Evolutionary conservation across 2,113 vertebrate genomes (phyloP).

Genomic region (Myanophis thanlyinensis): DNA sequence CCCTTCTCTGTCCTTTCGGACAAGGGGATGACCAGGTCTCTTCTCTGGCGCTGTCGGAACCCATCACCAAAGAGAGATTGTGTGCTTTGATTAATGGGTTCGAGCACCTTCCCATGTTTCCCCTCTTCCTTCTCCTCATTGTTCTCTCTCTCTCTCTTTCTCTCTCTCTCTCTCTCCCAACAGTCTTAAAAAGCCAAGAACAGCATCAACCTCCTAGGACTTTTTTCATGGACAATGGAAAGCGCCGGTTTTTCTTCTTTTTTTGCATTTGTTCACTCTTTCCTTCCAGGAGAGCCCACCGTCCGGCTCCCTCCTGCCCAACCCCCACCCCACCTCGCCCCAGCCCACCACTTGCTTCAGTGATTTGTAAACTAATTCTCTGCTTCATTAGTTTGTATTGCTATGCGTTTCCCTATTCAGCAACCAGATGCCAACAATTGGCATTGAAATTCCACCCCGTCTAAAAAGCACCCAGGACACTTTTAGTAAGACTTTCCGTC

Average conservation of each 20-base stretch:
- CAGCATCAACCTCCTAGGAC: not conserved
- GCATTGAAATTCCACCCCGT: not conserved
- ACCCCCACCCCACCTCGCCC: too few species aligned
- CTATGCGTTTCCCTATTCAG: not conserved
- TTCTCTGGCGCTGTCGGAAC: not conserved
- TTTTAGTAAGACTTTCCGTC: not conserved
- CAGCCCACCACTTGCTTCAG: not conserved
- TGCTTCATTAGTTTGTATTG: not conserved
- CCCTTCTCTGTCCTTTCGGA: not conserved
- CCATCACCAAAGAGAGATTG: not conserved
- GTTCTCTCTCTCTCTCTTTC: not conserved
- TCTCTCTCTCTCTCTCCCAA: not conserved
- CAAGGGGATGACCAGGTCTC: not conserved
- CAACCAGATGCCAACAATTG: not conserved
- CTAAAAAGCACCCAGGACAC: not conserved
- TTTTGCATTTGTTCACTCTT: not conserved
- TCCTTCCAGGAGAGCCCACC: not conserved
- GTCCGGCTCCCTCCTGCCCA: not conserved
- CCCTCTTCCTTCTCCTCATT: not conserved
- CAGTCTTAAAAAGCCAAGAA: not conserved
- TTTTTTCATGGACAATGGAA: not conserved
- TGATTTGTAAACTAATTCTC: not conserved
- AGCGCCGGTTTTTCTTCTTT: not conserved
- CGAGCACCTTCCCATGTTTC: not conserved
- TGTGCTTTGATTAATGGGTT: not conserved